Conservation (phyloP, 1,140 invertebrate genomes). For the Parapsyche elsis region DNA sequence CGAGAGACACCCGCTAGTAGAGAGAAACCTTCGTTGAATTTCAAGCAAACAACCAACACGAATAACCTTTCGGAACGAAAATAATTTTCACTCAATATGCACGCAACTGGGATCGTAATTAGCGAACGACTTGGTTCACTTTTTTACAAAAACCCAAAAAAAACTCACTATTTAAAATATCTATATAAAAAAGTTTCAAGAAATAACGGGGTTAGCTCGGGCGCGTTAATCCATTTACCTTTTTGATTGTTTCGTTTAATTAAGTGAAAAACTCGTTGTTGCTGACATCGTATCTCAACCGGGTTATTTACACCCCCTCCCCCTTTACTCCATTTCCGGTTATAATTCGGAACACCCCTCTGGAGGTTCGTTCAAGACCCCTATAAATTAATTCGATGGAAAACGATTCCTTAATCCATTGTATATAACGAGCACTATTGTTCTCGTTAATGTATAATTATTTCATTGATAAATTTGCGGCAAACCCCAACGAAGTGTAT, state of each 20-base stretch:
- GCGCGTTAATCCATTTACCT: slow-evolving; percentile 4
- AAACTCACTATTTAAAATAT: too few species aligned
- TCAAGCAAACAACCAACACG: too few species aligned
- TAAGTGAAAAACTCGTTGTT: slow-evolving; percentile 23
- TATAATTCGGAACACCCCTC: background rate
- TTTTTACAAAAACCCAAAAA: too few species aligned
- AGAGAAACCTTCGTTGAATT: too few species aligned
- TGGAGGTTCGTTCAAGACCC: too few species aligned
- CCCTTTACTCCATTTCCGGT: background rate
- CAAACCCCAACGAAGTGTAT: background rate
- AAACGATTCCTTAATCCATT: slow-evolving; percentile 15
- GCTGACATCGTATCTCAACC: slow-evolving; percentile 21
- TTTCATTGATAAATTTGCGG: background rate
- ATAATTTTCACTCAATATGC: too few species aligned
- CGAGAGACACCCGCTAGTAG: background rate
- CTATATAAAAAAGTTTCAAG: too few species aligned
- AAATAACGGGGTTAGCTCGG: too few species aligned
- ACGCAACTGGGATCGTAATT: too few species aligned
- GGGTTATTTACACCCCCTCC: background rate
- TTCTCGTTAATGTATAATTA: slow-evolving; percentile 11
- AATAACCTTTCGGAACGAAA: too few species aligned
- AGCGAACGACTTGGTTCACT: too few species aligned
- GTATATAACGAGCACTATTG: background rate
- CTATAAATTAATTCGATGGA: slow-evolving; percentile 24
- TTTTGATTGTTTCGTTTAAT: slow-evolving; percentile 24